Conservation (phyloP, 1,140 invertebrate genomes). For the Tigriopus japonicus region DNA sequence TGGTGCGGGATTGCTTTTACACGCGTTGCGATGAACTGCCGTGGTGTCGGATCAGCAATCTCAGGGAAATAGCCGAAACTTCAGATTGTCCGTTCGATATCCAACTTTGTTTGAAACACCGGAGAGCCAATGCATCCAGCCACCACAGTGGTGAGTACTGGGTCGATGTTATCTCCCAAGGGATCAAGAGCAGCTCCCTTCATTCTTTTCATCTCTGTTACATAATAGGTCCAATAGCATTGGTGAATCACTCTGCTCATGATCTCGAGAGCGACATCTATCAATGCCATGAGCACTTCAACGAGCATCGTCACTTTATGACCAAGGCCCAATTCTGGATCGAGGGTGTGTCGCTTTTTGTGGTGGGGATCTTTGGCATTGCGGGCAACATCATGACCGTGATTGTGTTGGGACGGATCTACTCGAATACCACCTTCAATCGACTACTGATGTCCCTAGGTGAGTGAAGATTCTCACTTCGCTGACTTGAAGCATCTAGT, state of each 20-base stretch:
- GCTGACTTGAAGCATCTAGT: not conserved
- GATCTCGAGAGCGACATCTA: not conserved
- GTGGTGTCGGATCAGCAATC: too few relatives aligned
- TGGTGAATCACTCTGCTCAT: not conserved
- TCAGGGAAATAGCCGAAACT: too few relatives aligned
- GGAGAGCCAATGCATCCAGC: too few relatives aligned
- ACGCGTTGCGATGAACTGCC: too few relatives aligned
- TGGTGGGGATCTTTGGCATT: conserved; percentile 5
- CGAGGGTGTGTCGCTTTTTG: not conserved
- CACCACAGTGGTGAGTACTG: not conserved
- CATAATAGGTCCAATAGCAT: not conserved
- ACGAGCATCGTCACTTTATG: not conserved
- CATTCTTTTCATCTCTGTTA: not conserved
- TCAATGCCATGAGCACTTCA: not conserved
- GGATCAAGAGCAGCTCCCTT: not conserved
- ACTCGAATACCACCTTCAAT: conserved; percentile 6
- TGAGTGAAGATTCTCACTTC: not conserved
- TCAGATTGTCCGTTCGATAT: too few relatives aligned
- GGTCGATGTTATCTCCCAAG: not conserved
- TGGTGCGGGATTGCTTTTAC: too few relatives aligned
- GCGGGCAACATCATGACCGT: conserved; percentile 6
- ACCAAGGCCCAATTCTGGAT: not conserved
- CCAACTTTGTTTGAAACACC: too few relatives aligned
- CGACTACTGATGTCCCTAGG: conserved; percentile 4
- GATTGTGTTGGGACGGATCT: not conserved